Evolutionary conservation across 2,113 vertebrate species (phyloP).

Genomic region (Vicugna pacos): DNA sequence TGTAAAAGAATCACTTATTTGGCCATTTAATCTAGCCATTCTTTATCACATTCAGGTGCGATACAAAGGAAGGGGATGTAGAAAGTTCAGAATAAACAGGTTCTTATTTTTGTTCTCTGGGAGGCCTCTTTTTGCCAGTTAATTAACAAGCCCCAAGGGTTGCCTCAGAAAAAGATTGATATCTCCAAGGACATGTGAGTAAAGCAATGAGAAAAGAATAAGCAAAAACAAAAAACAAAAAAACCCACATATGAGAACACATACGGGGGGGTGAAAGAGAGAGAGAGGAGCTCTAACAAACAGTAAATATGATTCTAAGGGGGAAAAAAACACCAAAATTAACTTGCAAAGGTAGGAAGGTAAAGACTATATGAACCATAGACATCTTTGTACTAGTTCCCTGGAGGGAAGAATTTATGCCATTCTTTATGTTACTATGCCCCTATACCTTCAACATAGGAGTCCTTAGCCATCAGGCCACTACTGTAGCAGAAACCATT

Average conservation of each 20-base stretch:
- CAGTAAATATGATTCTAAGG: background rate
- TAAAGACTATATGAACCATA: background rate
- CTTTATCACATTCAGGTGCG: background rate
- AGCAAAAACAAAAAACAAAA: background rate
- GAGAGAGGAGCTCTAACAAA: background rate
- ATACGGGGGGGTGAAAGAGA: background rate
- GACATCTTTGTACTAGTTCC: background rate
- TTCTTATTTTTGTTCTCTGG: constrained; percentile 1
- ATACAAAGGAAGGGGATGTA: background rate
- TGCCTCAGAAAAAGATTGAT: constrained; percentile 20
- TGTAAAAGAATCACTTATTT: background rate
- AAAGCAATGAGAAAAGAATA: constrained; percentile 42
- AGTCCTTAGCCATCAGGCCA: background rate
- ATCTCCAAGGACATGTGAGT: background rate
- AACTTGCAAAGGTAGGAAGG: background rate
- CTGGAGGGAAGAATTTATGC: background rate
- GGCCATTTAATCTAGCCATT: background rate
- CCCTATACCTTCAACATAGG: background rate
- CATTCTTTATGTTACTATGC: background rate
- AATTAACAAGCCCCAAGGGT: constrained; percentile 51
- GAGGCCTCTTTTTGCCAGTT: constrained; percentile 33
- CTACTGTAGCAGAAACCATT: background rate
- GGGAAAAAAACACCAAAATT: background rate
- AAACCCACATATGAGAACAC: background rate
- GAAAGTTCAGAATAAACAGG: constrained; percentile 19